Conservation (phyloP, 2,888 invertebrate species). For the Eupithecia abbreviata region DNA sequence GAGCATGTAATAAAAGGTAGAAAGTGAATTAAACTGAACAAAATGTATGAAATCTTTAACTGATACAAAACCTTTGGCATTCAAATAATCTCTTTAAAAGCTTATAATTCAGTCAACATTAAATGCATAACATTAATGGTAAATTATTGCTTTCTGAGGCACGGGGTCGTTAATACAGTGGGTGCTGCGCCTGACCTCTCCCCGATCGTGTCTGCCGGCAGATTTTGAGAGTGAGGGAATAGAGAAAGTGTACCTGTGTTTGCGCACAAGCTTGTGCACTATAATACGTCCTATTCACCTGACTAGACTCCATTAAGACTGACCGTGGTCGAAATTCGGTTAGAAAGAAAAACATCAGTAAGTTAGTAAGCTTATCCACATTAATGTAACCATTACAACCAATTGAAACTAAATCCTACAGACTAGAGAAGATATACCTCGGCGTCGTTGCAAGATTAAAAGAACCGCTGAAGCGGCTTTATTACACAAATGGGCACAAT, state of each 20-base stretch:
- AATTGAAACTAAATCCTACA: neutral
- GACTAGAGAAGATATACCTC: neutral
- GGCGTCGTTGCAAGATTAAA: neutral
- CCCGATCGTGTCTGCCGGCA: no score
- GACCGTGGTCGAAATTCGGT: no score
- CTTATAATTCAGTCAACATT: neutral
- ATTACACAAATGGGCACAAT: conserved; percentile 4
- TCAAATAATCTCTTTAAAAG: neutral
- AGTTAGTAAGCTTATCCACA: neutral
- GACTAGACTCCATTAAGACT: no score
- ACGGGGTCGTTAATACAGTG: no score
- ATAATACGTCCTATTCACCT: no score
- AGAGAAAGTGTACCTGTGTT: no score
- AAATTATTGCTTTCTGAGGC: no score
- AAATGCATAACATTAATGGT: neutral
- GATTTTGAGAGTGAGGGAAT: no score
- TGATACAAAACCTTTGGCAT: neutral
- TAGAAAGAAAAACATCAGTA: neutral
- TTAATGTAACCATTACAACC: neutral
- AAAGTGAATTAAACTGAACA: neutral
- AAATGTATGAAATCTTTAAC: neutral
- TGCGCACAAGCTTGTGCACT: no score
- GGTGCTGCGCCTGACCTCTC: no score
- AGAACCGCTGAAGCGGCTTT: neutral
- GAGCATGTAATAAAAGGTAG: neutral